These are phyloP conservation scores for Colinus virginianus DNA, from an alignment of 2,113 vertebrate genomes.

Conservation along the genomic window DNA sequence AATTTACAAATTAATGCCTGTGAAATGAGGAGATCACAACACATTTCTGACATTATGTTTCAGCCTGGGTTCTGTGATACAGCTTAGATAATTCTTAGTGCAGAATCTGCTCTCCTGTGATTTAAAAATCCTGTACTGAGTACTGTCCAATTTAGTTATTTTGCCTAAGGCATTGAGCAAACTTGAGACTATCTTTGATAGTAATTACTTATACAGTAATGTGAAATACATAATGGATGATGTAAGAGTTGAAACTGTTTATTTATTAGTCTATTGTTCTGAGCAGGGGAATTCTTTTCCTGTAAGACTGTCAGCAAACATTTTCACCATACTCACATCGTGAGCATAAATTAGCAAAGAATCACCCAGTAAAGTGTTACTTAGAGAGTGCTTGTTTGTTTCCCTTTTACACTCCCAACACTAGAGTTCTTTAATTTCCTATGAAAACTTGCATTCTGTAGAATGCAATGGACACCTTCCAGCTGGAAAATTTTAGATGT, in stretches of 20 bases:
- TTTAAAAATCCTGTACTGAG: background rate
- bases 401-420: background rate
- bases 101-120: background rate
- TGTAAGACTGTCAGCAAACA: background rate
- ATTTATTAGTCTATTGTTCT: background rate
- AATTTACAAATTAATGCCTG: constrained; percentile 9
- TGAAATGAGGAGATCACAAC: background rate
- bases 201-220: constrained; percentile 1
- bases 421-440: background rate
- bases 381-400: background rate
- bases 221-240: background rate
- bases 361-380: background rate
- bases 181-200: constrained; percentile 1
- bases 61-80: background rate
- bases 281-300: background rate
- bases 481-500: background rate
- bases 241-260: background rate
- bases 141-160: background rate
- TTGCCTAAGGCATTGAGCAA: constrained; percentile 8
- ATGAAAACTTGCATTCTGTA: background rate
- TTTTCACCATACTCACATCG: background rate
- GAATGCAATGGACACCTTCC: background rate
- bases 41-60: background rate
- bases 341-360: background rate
- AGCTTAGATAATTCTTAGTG: background rate